Base-by-base conservation (phyloP, 2,888 invertebrate species). In the Apotomis betuletana region DNA sequence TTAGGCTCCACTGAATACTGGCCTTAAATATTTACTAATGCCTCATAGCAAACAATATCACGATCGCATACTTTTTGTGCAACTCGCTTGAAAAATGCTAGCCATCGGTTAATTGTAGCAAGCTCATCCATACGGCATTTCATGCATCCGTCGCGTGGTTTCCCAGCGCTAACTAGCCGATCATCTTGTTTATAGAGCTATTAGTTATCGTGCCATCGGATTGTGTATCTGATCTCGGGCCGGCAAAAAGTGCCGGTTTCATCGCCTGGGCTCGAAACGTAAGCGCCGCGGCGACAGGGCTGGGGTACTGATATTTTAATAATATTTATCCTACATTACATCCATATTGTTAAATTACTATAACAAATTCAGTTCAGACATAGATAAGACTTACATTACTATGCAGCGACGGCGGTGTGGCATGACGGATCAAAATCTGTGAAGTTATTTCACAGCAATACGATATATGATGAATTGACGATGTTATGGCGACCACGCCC, bases 171-270 rank as follows among this genome's bases (percentile, higher is more conserved):
- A 87, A 87, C 87, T 84, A 83, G 87, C 78, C 86, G 89, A 88
- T 90, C 89, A 91, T 90, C 89, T 90, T 85, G 89, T 91, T 91
- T 91, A 90, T 91, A 88, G 89, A 88, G 90, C 90, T 90, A 90
- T 91, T 90, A 91, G 89, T 83, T 86, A 87, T 86, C 84, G 81
- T 83, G 80, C 83, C 87, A 90, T 90, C 90, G 83, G 83, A 83
- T 86, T 85, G 80, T 85, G 86, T 88, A 88, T 91, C 89, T 84
- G 83, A 87, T 87, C 87, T 85, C 77, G 70, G 71, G 61, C 51
- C 67, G 81, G 83, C 85, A 89, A 90, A 88, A 90, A 89, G 90
- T 88, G 89, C 89, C 87, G 90, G 86, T 90, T 89, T 89, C 87
- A 87, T 88, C 88, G 87, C 86, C 84, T 80, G 77, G 73, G 75